A percentile compares a stretch with the other conserved stretches of the same genome.
Conservation (phyloP, 2,797 vertebrate species). For the Onychomys torridus region DNA sequence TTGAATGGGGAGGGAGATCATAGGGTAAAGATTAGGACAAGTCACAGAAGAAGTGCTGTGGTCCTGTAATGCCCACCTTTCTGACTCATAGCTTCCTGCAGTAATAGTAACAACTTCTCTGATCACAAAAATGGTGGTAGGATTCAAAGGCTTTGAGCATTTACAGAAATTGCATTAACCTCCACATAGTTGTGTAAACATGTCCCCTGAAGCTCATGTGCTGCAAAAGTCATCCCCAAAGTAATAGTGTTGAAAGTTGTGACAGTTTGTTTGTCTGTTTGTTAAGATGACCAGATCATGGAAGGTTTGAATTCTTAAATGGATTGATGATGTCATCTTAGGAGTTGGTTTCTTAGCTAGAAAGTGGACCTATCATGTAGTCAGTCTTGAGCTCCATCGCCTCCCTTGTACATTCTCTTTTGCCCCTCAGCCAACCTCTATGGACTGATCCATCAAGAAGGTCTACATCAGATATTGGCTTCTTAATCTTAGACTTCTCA, state of each 20-base stretch:
- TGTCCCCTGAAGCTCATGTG: neutral
- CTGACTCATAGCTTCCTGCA: neutral
- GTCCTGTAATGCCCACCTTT: neutral
- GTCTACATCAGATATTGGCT: neutral
- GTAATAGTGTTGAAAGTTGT: neutral
- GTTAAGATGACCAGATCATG: neutral
- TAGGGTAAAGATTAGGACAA: neutral
- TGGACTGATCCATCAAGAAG: neutral
- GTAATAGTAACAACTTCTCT: neutral
- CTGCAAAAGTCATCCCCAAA: neutral
- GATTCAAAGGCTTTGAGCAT: neutral
- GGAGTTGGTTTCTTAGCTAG: neutral
- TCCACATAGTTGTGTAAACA: neutral
- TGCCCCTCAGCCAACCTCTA: too few species aligned
- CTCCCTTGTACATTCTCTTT: neutral
- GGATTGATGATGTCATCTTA: neutral
- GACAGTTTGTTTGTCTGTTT: neutral
- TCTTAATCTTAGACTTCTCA: neutral
- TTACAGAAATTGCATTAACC: neutral
- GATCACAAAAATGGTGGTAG: neutral
- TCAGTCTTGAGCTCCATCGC: neutral
- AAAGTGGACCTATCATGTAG: neutral
- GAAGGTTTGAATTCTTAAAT: neutral
- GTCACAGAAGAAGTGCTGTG: fast-evolving
- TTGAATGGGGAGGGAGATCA: neutral